These are phyloP conservation scores for Probosciger aterrimus DNA, from an alignment of 2,113 vertebrate species.

Conservation along the genomic window DNA sequence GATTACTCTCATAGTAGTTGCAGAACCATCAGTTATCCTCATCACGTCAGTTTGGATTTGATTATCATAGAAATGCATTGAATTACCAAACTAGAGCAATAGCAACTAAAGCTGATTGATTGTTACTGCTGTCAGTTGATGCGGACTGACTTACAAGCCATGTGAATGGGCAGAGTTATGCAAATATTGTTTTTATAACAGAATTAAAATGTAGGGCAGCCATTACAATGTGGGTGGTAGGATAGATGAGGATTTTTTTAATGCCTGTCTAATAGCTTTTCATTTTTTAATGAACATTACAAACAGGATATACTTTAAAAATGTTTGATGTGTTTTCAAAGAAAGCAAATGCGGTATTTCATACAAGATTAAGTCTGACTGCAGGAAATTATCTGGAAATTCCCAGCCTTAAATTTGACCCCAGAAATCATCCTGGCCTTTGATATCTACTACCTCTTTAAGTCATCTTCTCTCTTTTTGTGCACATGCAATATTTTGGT, in stretches of 20 bases:
- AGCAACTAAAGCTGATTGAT: conserved; percentile 74
- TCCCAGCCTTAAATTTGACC: not conserved
- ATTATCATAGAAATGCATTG: conserved; percentile 72
- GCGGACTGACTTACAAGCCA: conserved; percentile 62
- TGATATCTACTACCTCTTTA: not conserved
- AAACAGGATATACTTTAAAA: not conserved
- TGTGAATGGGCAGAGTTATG: conserved; percentile 58
- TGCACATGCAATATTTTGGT: not conserved
- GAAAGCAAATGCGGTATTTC: conserved; percentile 2
- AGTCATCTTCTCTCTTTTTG: not conserved
- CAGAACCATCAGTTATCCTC: conserved; percentile 65
- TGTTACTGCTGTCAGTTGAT: conserved; percentile 71
- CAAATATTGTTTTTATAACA: conserved; percentile 61
- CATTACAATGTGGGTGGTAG: conserved; percentile 52
- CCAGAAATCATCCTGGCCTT: not conserved
- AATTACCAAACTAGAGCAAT: conserved; percentile 69
- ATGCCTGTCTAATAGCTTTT: conserved; percentile 27
- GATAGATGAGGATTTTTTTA: not conserved
- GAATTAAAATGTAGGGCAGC: conserved; percentile 47
- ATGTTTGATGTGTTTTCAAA: not conserved
- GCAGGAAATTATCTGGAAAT: not conserved
- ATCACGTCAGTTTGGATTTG: conserved; percentile 71
- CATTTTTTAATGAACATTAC: conserved; percentile 7
- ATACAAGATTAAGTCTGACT: conserved; percentile 4
- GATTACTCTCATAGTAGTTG: conserved; percentile 5